These are phyloP conservation scores for Esox lucius DNA, from an alignment of 2,797 vertebrate species.

Conservation along the genomic window DNA sequence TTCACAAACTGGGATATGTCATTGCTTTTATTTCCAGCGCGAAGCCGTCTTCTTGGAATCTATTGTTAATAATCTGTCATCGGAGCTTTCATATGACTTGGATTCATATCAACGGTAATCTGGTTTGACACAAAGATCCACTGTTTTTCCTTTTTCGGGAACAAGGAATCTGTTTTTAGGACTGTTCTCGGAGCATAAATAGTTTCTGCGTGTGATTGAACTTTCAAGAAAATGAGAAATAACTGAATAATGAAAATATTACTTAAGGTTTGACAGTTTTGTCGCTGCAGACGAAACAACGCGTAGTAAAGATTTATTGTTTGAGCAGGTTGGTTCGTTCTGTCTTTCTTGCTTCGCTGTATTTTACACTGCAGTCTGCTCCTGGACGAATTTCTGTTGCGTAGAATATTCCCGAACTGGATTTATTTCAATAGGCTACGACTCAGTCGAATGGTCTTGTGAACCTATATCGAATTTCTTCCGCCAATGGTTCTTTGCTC, in stretches of 20 bases:
- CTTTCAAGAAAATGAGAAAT: slow-evolving; percentile 54
- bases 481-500: slow-evolving; percentile 50
- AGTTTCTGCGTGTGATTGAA: slow-evolving; percentile 39
- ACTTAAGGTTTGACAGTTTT: slow-evolving; percentile 50
- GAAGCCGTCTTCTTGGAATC: slow-evolving; percentile 68
- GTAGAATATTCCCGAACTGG: slow-evolving; percentile 48
- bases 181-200: slow-evolving; percentile 35
- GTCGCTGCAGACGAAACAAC: slow-evolving; percentile 50
- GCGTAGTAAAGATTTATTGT: slow-evolving; percentile 65
- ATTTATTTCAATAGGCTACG: slow-evolving; percentile 50
- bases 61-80: slow-evolving; percentile 77
- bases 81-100: slow-evolving; percentile 66
- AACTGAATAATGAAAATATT: slow-evolving; percentile 45
- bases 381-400: slow-evolving; percentile 41
- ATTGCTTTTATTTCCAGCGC: slow-evolving; percentile 51
- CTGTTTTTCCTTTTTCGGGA: slow-evolving; percentile 40
- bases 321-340: slow-evolving; percentile 65
- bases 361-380: slow-evolving; percentile 11
- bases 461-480: slow-evolving; percentile 39
- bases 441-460: slow-evolving; percentile 32
- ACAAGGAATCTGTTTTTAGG: slow-evolving; percentile 37
- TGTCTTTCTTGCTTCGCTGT: slow-evolving; percentile 30
- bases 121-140: slow-evolving; percentile 61
- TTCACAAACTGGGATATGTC: slow-evolving; percentile 64
- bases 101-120: slow-evolving; percentile 62